Evolutionary conservation across 2,888 invertebrate genomes (phyloP).

Genomic region (Hirtodrosophila trivittata): DNA sequence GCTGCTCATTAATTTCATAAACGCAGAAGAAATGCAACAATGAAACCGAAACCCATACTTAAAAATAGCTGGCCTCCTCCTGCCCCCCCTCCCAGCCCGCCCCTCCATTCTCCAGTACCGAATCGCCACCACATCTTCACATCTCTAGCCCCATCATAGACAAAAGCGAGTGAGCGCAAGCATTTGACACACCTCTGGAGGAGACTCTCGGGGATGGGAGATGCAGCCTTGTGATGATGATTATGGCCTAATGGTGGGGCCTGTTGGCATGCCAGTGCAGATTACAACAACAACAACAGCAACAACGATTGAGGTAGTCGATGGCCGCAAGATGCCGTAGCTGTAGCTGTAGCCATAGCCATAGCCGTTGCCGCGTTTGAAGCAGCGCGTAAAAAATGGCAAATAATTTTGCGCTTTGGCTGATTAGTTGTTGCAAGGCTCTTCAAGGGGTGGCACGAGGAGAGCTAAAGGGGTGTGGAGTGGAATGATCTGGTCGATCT

Average conservation of each 20-base stretch:
- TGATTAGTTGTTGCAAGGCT: constrained; percentile 70
- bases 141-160: constrained; percentile 42
- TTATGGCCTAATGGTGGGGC: constrained; percentile 78
- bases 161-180: constrained; percentile 51
- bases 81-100: constrained; percentile 16
- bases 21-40: constrained; percentile 79
- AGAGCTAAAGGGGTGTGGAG: neutral
- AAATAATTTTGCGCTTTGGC: constrained; percentile 78
- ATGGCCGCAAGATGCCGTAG: constrained; percentile 17
- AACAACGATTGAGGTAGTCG: constrained; percentile 13
- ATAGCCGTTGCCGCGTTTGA: constrained; percentile 68
- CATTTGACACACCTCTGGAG: constrained; percentile 59
- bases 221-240: constrained; percentile 73
- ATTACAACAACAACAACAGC: constrained; percentile 48
- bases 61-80: constrained; percentile 67
- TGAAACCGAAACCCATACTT: constrained; percentile 79
- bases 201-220: constrained; percentile 20
- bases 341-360: neutral
- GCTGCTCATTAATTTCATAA: constrained; percentile 78
- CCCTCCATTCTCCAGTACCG: constrained; percentile 6
- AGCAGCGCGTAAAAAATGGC: constrained; percentile 78
- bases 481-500: neutral
- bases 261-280: constrained; percentile 69
- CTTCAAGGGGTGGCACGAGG: neutral
- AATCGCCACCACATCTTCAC: constrained; percentile 1